Percentiles rank a stretch among this genome's conserved stretches.
phyloP scores from a whole-genome alignment of 1,140 invertebrate genomes.

The Bombus haemorrhoidalis region DNA sequence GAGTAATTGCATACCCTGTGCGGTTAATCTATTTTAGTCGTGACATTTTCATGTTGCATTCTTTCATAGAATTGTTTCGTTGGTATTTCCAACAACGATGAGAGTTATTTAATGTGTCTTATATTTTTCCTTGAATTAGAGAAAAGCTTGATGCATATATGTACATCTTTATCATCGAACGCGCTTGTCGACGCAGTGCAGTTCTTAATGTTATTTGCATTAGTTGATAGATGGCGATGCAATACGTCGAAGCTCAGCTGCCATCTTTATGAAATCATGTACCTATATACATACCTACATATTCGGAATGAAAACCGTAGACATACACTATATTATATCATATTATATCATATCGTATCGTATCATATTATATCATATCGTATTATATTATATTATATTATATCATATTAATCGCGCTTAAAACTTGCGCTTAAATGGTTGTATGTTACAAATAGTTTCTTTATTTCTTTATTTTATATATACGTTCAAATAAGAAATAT shows the following conservation, averaged over 20 bases:
- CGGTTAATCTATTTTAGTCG: conserved; percentile 36
- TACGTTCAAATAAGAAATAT: not conserved
- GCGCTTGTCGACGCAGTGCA: not conserved
- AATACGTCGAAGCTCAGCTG: not conserved
- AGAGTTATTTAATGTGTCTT: not conserved
- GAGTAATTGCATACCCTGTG: conserved; percentile 40
- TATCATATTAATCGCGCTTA: too few relatives aligned
- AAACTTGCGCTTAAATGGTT: not conserved
- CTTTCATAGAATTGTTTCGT: not conserved
- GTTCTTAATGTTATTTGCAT: not conserved
- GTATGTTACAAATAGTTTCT: not conserved
- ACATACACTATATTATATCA: too few relatives aligned
- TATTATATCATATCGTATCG: accelerated
- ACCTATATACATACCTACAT: too few relatives aligned
- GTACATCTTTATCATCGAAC: not conserved
- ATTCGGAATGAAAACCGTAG: not conserved
- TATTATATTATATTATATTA: too few relatives aligned
- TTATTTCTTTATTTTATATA: too few relatives aligned
- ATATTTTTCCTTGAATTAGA: not conserved
- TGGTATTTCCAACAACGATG: not conserved
- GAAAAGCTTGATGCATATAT: too few relatives aligned
- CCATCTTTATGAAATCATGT: conserved; percentile 16
- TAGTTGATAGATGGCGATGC: conserved; percentile 35
- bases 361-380: too few relatives aligned
- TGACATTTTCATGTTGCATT: conserved; percentile 13